Conservation (phyloP, 2,888 invertebrate genomes). For the Pachydiplax longipennis region DNA sequence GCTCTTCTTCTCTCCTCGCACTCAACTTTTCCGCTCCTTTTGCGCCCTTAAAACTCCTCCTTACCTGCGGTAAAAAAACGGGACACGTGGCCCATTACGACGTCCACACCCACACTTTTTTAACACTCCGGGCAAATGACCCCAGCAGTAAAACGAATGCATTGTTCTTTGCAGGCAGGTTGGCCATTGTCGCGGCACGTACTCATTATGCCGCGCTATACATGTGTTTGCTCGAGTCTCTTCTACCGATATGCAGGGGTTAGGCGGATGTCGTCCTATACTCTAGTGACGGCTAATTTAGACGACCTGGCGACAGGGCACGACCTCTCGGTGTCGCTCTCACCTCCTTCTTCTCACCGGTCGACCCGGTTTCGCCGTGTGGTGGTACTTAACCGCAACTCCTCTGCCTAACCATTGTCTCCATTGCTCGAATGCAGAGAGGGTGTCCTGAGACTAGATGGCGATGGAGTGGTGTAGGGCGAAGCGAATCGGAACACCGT, state of each 20-base stretch:
- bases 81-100: neutral
- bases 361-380: neutral
- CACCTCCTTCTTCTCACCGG: neutral
- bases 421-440: neutral
- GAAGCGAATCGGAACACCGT: no score
- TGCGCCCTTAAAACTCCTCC: neutral
- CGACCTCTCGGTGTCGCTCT: neutral
- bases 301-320: neutral
- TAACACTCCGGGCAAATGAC: neutral
- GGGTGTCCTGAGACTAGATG: neutral
- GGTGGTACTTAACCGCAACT: neutral
- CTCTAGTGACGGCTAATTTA: neutral
- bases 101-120: neutral
- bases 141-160: neutral
- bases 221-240: neutral
- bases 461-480: no score
- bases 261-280: neutral
- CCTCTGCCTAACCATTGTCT: neutral
- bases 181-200: slow-evolving; percentile 32
- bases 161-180: slow-evolving; percentile 1
- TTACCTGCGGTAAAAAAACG: neutral
- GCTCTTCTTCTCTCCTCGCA: neutral
- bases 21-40: neutral
- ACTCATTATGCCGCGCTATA: neutral
- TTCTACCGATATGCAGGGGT: neutral